These are phyloP conservation scores for Clivina fossor DNA, from an alignment of 2,888 invertebrate genomes.

Conservation along the genomic window DNA sequence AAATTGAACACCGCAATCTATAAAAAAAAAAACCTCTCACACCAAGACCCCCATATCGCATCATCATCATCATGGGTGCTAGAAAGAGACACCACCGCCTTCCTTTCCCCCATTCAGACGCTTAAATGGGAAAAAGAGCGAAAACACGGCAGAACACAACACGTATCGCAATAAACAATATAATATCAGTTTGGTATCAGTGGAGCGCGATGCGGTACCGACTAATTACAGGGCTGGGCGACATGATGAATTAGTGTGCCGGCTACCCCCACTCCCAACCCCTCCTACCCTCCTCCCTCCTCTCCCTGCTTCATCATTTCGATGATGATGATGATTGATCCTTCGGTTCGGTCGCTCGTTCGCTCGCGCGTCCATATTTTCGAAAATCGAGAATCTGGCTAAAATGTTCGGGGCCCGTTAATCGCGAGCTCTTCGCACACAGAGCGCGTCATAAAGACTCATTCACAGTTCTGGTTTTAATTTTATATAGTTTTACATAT, in stretches of 20 bases:
- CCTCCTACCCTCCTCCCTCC: conserved; percentile 10
- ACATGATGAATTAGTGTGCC: conserved; percentile 52
- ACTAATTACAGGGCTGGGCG: conserved; percentile 53
- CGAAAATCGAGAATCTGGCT: conserved; percentile 31
- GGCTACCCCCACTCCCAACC: conserved; percentile 7
- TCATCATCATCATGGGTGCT: conserved; percentile 9
- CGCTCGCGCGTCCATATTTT: conserved; percentile 27
- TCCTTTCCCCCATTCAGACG: not conserved
- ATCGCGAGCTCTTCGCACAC: conserved; percentile 24
- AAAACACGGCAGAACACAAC: conserved; percentile 4
- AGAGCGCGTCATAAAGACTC: not conserved
- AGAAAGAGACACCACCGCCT: conserved; percentile 4
- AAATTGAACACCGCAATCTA: too few species aligned
- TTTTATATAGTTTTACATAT: too few species aligned
- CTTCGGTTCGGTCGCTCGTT: too few species aligned
- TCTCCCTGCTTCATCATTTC: too few species aligned
- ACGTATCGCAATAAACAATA: conserved; percentile 34
- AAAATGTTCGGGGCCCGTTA: conserved; percentile 33
- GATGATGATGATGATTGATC: conserved; percentile 32
- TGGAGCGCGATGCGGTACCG: conserved; percentile 49
- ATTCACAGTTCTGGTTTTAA: not conserved
- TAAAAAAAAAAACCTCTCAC: too few species aligned
- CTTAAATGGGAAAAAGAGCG: not conserved
- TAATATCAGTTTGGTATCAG: conserved; percentile 37
- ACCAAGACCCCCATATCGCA: too few species aligned